These are phyloP conservation scores for Macrosoma leucophasiata DNA, from an alignment of 2,888 invertebrate genomes.

Conservation along the genomic window DNA sequence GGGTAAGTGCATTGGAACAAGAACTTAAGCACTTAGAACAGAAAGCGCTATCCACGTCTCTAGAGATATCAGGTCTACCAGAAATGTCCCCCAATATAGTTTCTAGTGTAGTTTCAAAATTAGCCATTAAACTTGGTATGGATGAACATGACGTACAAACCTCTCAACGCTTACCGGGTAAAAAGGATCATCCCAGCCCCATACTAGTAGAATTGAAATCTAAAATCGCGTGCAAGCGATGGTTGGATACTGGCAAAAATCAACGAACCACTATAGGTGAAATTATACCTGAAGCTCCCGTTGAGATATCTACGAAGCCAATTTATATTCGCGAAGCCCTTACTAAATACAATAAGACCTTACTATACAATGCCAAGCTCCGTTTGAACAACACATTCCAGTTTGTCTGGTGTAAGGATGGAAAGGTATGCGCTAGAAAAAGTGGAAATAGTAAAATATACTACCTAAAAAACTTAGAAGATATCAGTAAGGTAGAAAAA, in stretches of 20 bases:
- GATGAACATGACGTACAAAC: constrained; percentile 11
- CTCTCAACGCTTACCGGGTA: constrained; percentile 16
- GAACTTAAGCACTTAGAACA: constrained; percentile 17
- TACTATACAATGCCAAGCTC: constrained; percentile 21
- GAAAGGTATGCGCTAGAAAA: constrained; percentile 23
- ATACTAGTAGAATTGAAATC: constrained; percentile 25
- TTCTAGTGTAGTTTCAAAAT: constrained; percentile 9
- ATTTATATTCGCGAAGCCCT: constrained; percentile 24
- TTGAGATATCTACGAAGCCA: constrained; percentile 17
- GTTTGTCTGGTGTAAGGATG: constrained; percentile 26
- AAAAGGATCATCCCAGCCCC: constrained; percentile 21
- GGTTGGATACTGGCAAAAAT: constrained; percentile 24
- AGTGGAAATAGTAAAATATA: constrained; percentile 19
- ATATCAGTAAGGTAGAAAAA: constrained; percentile 7
- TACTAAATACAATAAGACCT: constrained; percentile 22
- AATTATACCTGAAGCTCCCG: constrained; percentile 16
- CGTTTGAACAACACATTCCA: constrained; percentile 16
- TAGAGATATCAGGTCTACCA: constrained; percentile 22
- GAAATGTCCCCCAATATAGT: constrained; percentile 8
- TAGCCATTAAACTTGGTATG: constrained; percentile 23
- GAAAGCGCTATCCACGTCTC: constrained; percentile 10
- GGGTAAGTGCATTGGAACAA: constrained; percentile 22
- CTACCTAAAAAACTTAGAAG: constrained; percentile 11
- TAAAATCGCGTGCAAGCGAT: constrained; percentile 15
- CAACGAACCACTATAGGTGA: constrained; percentile 21